Conservation (phyloP, 2,113 vertebrate genomes). For the Heterotis niloticus region DNA sequence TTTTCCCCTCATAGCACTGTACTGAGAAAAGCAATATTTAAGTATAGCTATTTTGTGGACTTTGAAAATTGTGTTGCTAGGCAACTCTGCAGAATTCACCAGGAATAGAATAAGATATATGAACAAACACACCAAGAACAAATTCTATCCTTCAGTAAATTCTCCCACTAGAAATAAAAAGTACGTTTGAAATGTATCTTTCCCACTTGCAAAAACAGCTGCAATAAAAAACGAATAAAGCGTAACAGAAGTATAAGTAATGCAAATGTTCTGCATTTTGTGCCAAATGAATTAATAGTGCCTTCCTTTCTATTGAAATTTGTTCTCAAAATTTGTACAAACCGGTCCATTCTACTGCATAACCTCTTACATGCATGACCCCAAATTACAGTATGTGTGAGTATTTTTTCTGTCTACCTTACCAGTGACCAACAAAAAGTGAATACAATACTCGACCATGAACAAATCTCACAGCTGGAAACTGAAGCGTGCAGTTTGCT, state of each 20-base stretch:
- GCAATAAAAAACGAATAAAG: not conserved
- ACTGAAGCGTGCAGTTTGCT: no score
- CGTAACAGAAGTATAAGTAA: no score
- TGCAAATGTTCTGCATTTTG: no score
- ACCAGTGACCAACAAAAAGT: no score
- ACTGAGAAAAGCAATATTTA: slow-evolving; percentile 28
- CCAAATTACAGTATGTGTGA: no score
- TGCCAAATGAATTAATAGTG: no score
- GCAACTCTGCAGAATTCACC: slow-evolving; percentile 45
- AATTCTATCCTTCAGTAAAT: slow-evolving; percentile 6
- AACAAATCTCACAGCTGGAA: no score
- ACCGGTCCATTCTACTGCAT: no score
- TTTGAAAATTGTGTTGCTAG: slow-evolving; percentile 43
- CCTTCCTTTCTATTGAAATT: not conserved
- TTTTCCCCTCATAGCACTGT: not conserved
- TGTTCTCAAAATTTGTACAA: no score
- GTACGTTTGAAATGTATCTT: not conserved
- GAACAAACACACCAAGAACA: slow-evolving; percentile 20
- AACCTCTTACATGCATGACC: no score
- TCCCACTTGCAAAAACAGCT: not conserved
- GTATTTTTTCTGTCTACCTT: no score
- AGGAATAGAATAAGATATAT: slow-evolving; percentile 44
- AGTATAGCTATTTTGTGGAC: slow-evolving; percentile 33
- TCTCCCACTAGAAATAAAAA: slow-evolving; percentile 11
- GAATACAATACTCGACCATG: no score